Percentiles rank a stretch among this genome's conserved stretches.
These are phyloP conservation scores for Acanthurus lineatus DNA, from an alignment of 2,797 vertebrate species.

Conservation along the genomic window DNA sequence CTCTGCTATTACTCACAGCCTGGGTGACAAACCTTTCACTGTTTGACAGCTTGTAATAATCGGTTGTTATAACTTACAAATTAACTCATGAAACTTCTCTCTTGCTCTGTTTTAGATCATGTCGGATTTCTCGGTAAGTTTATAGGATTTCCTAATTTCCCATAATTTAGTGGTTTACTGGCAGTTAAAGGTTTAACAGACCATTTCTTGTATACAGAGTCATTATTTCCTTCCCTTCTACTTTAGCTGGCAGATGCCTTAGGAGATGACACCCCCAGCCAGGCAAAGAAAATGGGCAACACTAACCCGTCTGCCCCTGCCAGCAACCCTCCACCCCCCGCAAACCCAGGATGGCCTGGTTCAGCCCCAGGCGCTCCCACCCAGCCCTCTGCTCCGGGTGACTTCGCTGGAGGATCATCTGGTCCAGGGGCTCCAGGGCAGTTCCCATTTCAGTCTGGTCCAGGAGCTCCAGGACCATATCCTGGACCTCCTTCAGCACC, in stretches of 20 bases:
- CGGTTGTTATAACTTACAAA: conserved; percentile 13
- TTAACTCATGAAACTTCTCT: conserved; percentile 44
- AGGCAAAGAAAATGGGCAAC: conserved; percentile 88
- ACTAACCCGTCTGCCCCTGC: conserved; percentile 84
- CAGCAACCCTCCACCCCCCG: conserved; percentile 61
- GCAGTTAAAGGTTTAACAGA: background rate
- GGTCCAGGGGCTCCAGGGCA: conserved; percentile 84
- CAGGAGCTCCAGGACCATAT: conserved; percentile 83
- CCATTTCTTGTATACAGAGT: background rate
- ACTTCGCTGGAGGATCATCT: conserved; percentile 72
- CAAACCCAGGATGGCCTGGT: conserved; percentile 86
- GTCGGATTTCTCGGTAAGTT: conserved; percentile 89
- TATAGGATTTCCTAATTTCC: background rate
- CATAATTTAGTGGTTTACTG: background rate
- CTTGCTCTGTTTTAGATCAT: conserved; percentile 80
- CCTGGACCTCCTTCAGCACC: conserved; percentile 81
- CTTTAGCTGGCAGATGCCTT: conserved; percentile 94
- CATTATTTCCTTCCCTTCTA: conserved; percentile 32
- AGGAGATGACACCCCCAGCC: conserved; percentile 86
- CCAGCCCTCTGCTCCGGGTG: conserved; percentile 82
- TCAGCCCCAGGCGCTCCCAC: conserved; percentile 85
- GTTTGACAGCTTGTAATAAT: conserved; percentile 47
- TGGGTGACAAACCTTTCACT: conserved; percentile 32
- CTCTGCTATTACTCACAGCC: conserved; percentile 62
- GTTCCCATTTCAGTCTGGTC: conserved; percentile 81